Evolutionary conservation across 2,888 invertebrate species (phyloP).

Genomic region (Dolomedes plantarius): DNA sequence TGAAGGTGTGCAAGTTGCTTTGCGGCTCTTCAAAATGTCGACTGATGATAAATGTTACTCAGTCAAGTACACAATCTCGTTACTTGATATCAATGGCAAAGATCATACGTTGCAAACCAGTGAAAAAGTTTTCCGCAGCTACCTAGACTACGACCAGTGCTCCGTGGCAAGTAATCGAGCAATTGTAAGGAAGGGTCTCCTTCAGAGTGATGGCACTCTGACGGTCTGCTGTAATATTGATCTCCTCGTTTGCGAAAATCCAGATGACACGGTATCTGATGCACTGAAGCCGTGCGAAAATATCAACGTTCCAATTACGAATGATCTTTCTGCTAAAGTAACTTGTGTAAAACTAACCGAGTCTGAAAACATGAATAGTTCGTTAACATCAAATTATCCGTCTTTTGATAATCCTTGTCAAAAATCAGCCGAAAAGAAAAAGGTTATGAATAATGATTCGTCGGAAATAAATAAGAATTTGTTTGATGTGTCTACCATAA

Average conservation of each 20-base stretch:
- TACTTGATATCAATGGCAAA: background rate
- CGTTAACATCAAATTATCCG: no score
- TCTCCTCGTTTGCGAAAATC: conserved; percentile 3
- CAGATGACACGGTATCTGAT: background rate
- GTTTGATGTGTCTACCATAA: no score
- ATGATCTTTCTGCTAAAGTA: background rate
- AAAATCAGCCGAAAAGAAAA: no score
- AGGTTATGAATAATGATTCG: no score
- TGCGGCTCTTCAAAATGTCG: conserved; percentile 24
- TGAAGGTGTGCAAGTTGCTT: conserved; percentile 14
- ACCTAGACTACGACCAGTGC: conserved; percentile 22
- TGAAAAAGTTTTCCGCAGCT: conserved; percentile 34
- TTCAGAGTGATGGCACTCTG: background rate
- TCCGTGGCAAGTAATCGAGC: background rate
- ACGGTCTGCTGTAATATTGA: conserved; percentile 35
- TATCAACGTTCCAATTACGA: background rate
- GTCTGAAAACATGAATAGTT: background rate
- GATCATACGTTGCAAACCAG: background rate
- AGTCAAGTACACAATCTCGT: conserved; percentile 27
- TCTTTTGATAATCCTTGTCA: no score
- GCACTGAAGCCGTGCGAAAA: background rate
- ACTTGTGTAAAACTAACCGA: background rate
- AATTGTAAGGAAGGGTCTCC: background rate
- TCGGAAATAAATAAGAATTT: no score
- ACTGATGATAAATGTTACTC: background rate